These are phyloP conservation scores for Galerucella nymphaeae DNA, from an alignment of 2,888 invertebrate species.

Conservation along the genomic window DNA sequence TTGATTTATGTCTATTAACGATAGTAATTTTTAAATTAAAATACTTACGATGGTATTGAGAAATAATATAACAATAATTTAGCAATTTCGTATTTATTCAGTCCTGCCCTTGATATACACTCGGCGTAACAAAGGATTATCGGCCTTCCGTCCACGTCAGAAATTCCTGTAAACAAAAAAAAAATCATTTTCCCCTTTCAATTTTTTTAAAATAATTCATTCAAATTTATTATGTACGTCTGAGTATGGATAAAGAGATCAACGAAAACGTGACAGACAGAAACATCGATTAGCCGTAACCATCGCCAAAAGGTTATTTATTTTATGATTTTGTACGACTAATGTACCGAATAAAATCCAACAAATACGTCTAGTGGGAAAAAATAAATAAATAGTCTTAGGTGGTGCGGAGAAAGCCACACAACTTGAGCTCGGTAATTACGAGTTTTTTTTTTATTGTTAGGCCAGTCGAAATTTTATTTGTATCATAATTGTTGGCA, in stretches of 20 bases:
- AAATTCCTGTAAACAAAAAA: conserved; percentile 71
- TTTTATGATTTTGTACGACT: not conserved
- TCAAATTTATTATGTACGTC: too few species aligned
- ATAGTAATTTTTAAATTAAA: not conserved
- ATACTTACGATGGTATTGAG: conserved; percentile 75
- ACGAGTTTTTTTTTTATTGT: not conserved
- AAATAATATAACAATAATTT: conserved; percentile 78
- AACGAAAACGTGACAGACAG: too few species aligned
- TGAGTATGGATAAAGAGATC: too few species aligned
- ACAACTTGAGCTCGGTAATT: conserved; percentile 1
- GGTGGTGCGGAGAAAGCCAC: conserved; percentile 9
- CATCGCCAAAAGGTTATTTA: not conserved
- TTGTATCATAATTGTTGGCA: not conserved
- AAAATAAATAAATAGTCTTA: not conserved
- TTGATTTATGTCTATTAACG: conserved; percentile 4
- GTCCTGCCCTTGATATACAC: conserved; percentile 69
- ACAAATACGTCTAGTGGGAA: not conserved
- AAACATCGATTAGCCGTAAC: conserved; percentile 28
- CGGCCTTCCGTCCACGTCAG: conserved; percentile 73
- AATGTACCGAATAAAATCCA: not conserved
- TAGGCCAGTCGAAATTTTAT: not conserved
- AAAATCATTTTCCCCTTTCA: too few species aligned
- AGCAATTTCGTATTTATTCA: conserved; percentile 76
- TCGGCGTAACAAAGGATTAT: conserved; percentile 75
- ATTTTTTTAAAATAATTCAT: too few species aligned